Percentiles rank a stretch among this genome's conserved stretches.
These are phyloP conservation scores for Drosophila neocordata DNA, from an alignment of 1,140 invertebrate genomes.

Conservation along the genomic window DNA sequence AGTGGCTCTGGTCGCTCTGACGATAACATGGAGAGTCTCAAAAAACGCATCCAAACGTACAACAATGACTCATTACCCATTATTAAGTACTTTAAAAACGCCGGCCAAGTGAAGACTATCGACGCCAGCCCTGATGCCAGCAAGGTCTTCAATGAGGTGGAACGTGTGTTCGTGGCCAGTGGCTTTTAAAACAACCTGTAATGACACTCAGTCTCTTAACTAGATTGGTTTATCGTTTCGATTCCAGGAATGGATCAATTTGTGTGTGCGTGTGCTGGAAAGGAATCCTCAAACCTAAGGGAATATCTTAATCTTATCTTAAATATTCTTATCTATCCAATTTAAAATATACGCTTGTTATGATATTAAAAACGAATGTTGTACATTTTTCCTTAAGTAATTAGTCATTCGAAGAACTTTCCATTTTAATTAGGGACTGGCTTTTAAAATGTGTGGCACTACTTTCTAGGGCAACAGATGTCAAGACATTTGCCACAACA, in stretches of 20 bases:
- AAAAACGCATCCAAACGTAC: conserved; percentile 96
- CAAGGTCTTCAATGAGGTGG: conserved; percentile 87
- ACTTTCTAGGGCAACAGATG: background rate
- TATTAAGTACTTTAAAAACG: conserved; percentile 91
- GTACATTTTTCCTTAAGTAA: conserved; percentile 8
- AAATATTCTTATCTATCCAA: conserved; percentile 19
- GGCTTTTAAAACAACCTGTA: conserved; percentile 54
- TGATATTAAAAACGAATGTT: conserved; percentile 20
- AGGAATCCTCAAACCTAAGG: background rate
- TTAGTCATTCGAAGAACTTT: conserved; percentile 37
- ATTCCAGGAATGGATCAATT: conserved; percentile 18
- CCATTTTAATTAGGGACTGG: background rate
- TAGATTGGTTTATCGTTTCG: conserved; percentile 10
- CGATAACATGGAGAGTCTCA: conserved; percentile 96
- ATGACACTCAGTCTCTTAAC: background rate
- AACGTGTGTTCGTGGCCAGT: conserved; percentile 54
- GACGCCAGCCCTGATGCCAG: conserved; percentile 88
- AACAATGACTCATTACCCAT: conserved; percentile 96
- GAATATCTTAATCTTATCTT: conserved; percentile 11
- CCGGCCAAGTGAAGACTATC: conserved; percentile 90
- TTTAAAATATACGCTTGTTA: conserved; percentile 64
- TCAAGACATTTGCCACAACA: background rate
- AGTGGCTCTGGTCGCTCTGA: conserved; percentile 96
- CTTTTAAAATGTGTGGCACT: background rate
- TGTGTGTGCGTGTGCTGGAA: conserved; percentile 25